A percentile compares a stretch with the other conserved stretches of the same genome.
These are phyloP conservation scores for Rhorus exstirpatorius DNA, from an alignment of 2,888 invertebrate genomes.

Conservation along the genomic window DNA sequence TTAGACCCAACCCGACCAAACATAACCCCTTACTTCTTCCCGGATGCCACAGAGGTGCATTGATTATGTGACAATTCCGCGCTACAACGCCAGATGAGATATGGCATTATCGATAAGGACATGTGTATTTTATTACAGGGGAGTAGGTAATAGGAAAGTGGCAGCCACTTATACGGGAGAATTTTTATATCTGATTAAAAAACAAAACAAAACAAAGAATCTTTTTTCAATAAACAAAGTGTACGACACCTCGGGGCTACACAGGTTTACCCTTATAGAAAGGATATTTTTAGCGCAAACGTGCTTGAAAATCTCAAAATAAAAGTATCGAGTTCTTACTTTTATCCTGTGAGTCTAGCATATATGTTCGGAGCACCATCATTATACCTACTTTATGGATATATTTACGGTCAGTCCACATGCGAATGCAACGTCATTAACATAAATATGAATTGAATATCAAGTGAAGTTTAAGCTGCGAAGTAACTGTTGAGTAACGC, in stretches of 20 bases:
- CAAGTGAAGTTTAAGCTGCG: too few species aligned
- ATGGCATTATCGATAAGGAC: conserved; percentile 46
- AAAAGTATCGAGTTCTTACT: background rate
- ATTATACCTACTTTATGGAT: too few species aligned
- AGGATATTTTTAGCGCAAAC: background rate
- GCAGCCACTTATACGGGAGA: background rate
- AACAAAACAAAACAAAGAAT: background rate
- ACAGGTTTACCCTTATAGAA: background rate
- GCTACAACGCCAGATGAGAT: conserved; percentile 14
- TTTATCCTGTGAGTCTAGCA: too few species aligned
- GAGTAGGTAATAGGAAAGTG: conserved; percentile 35
- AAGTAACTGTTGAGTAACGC: too few species aligned
- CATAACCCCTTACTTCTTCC: background rate
- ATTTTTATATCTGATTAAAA: background rate
- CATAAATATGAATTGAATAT: too few species aligned
- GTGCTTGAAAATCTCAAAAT: background rate
- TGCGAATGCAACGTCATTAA: too few species aligned
- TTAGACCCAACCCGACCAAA: too few species aligned
- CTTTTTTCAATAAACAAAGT: conserved; percentile 1
- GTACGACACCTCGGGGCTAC: too few species aligned
- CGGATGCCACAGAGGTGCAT: background rate
- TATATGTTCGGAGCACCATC: too few species aligned
- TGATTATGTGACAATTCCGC: conserved; percentile 34
- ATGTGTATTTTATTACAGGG: conserved; percentile 30
- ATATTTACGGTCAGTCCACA: too few species aligned